Conservation (phyloP, 2,113 vertebrate genomes). For the Elaphurus davidianus region DNA sequence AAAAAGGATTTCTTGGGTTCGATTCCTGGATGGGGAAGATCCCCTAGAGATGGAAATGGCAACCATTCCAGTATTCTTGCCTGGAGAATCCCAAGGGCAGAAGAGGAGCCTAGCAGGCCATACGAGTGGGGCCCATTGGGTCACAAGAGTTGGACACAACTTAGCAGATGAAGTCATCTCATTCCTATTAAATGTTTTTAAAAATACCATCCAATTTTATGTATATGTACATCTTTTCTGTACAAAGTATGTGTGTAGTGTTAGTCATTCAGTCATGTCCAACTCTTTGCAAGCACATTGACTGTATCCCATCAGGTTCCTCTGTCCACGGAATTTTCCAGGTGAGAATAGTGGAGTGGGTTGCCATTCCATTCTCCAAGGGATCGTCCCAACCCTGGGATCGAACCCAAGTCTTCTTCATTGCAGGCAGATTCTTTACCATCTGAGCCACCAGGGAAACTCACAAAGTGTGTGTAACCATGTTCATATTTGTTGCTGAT, state of each 20-base stretch:
- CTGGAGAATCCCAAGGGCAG: neutral
- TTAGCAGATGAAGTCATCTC: neutral
- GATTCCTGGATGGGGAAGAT: neutral
- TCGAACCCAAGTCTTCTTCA: neutral
- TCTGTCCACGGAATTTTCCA: neutral
- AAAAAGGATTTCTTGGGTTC: neutral
- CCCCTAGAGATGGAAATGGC: neutral
- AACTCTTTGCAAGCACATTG: neutral
- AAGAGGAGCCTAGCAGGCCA: neutral
- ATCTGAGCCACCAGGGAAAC: neutral
- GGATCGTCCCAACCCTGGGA: neutral
- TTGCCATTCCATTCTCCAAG: neutral
- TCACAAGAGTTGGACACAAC: neutral
- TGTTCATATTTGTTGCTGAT: neutral
- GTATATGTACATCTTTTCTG: neutral
- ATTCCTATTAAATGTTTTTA: neutral
- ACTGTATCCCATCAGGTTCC: neutral
- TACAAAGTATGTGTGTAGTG: neutral
- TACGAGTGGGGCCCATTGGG: neutral
- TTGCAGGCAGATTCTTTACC: neutral
- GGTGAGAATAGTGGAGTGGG: neutral
- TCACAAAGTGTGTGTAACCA: neutral
- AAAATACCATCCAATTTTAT: neutral
- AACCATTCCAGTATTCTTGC: neutral
- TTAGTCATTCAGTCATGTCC: neutral